Evolutionary conservation across 2,797 vertebrate species (phyloP), one percentile per base, ranked within the genome.

Genomic region (Darevskia nairensis): DNA sequence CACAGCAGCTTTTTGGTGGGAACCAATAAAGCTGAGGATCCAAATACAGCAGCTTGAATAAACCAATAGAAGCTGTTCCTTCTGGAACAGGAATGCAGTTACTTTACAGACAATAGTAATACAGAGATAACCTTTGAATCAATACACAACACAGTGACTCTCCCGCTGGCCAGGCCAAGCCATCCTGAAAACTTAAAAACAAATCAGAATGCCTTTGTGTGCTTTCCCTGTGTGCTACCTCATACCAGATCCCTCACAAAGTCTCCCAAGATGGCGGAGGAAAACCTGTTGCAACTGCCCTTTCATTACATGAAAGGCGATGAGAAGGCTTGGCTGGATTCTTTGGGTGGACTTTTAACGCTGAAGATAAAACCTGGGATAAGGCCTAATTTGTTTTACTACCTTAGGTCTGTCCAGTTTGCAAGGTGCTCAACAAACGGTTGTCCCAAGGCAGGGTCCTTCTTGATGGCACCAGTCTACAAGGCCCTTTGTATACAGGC

Each of bases 381-480:
- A 66, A 85, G 41, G 77, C 44, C 25, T 84, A 82, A 89, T 83
- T 4, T 83, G 80, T 72, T 86, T 15, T 0, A 23, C 88, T 85
- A 91, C 80, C 59, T 68, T 61, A 61, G 71, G 39, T 82, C 19
- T 87, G 3, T 35, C 8, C 5, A 80, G 55, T 81, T 84, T 88
- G 9, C 19, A 86, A 88, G 7, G 29, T 59, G 80, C 35, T 23
- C 82, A 46, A 1, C 61, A 2, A 32, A 69, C 35, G 2, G 21
- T 3, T 78, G 82, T 66, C 10, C 89, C 89, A 90, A 88, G 88
- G 85, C 80, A 7, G 92, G 86, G 84, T 83, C 50, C 50, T 55
- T 88, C 59, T 81, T 84, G 32, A 3, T 3, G 0, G 90, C 78
- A 92, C 21, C 50, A 66, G 68, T 91, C 82, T 83, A 44, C 5